Evolutionary conservation across 2,113 vertebrate species (phyloP).

Genomic region (Mixornis gularis): DNA sequence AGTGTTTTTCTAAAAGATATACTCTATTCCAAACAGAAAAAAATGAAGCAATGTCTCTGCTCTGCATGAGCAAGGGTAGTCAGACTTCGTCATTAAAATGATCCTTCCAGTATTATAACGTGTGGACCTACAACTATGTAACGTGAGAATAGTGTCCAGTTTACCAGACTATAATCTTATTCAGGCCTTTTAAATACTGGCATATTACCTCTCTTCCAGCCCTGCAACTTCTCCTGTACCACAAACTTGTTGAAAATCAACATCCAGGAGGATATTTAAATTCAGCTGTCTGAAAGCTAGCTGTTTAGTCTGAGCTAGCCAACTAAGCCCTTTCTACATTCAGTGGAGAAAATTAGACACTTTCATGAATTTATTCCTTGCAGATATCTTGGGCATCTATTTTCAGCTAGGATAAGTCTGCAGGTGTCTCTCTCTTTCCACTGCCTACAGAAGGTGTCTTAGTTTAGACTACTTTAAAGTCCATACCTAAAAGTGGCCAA

Average conservation of each 20-base stretch:
- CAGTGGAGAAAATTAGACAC: not conserved
- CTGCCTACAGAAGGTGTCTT: not conserved
- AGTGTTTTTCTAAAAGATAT: constrained; percentile 60
- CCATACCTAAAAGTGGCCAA: not conserved
- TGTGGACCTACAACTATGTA: not conserved
- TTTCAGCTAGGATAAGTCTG: not conserved
- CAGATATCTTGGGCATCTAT: not conserved
- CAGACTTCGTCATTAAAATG: not conserved
- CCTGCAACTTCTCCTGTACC: not conserved
- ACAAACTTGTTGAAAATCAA: constrained; percentile 27
- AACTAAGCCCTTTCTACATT: not conserved
- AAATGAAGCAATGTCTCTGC: constrained; percentile 37
- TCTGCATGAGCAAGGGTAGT: constrained; percentile 3
- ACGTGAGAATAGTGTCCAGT: not conserved
- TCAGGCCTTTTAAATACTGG: not conserved
- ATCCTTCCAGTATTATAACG: not conserved
- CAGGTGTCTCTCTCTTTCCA: constrained; percentile 14
- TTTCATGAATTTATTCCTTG: not conserved
- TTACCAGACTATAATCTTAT: not conserved
- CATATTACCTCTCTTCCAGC: not conserved
- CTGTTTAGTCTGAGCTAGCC: constrained; percentile 36
- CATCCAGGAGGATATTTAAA: constrained; percentile 43
- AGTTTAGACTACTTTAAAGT: constrained; percentile 8
- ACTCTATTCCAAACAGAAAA: constrained; percentile 45
- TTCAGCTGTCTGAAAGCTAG: constrained; percentile 34